phyloP scores from a whole-genome alignment of 1,140 invertebrate genomes.

The Melanaphis sacchari region DNA sequence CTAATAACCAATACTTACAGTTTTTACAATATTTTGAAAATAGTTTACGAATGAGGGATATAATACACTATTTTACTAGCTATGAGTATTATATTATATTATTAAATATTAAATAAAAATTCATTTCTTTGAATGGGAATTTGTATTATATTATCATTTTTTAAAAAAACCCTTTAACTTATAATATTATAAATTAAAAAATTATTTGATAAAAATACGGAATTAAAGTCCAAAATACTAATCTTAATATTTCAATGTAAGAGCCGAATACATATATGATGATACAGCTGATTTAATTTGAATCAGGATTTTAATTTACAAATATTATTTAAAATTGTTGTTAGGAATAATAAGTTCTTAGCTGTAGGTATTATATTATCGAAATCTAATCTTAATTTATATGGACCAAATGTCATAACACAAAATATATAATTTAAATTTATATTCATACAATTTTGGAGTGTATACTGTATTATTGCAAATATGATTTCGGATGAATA shows the following conservation, averaged over 20 bases:
- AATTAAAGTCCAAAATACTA: neutral
- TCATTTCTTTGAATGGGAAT: neutral
- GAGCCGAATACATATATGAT: neutral
- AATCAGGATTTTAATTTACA: neutral
- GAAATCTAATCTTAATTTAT: neutral
- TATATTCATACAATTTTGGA: neutral
- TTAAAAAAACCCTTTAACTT: neutral
- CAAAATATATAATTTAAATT: neutral
- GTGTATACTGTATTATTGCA: neutral
- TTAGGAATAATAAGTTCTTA: neutral
- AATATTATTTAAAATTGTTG: neutral
- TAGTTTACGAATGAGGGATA: neutral
- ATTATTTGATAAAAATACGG: neutral
- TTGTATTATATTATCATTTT: neutral
- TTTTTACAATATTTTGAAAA: neutral
- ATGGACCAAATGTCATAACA: neutral
- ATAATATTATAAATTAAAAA: neutral
- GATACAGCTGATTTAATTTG: neutral
- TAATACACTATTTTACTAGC: neutral
- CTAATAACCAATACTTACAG: neutral
- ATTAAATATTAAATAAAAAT: neutral
- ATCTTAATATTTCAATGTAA: neutral
- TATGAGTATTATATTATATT: neutral
- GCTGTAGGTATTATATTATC: neutral
- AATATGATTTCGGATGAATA: neutral